Evolutionary conservation across 2,888 invertebrate genomes (phyloP).

Genomic region (Aethes cnicana): DNA sequence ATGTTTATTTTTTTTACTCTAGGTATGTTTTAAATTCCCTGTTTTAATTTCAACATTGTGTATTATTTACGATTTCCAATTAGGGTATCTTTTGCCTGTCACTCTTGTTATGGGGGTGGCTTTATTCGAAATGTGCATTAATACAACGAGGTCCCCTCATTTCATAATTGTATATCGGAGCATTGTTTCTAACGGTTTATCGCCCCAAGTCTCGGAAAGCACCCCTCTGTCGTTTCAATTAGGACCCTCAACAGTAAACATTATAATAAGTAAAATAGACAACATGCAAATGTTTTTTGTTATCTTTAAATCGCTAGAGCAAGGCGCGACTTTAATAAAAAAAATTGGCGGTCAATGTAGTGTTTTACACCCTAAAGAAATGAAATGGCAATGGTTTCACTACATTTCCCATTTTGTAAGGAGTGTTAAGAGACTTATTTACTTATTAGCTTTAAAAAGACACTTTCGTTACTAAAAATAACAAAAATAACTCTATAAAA

Average conservation of each 20-base stretch:
- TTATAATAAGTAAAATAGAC: conserved; percentile 33
- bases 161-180: conserved; percentile 22
- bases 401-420: no score
- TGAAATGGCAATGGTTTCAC: no score
- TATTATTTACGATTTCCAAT: neutral
- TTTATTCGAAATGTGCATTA: conserved; percentile 10
- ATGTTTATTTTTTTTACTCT: no score
- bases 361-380: no score
- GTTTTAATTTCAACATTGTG: neutral
- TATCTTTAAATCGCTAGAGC: no score
- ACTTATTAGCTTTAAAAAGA: no score
- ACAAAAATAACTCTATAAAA: no score
- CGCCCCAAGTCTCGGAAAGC: conserved; percentile 17
- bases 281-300: no score
- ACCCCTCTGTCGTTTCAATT: conserved; percentile 29
- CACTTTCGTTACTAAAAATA: no score
- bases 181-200: conserved; percentile 19
- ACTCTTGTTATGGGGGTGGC: neutral
- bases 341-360: no score
- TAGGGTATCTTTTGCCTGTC: neutral
- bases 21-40: neutral
- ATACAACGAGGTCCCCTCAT: conserved; percentile 17
- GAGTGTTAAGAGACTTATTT: no score
- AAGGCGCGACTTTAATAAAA: no score
- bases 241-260: conserved; percentile 12